Base-by-base conservation (phyloP, 2,113 vertebrate species). In the Caracal caracal region DNA sequence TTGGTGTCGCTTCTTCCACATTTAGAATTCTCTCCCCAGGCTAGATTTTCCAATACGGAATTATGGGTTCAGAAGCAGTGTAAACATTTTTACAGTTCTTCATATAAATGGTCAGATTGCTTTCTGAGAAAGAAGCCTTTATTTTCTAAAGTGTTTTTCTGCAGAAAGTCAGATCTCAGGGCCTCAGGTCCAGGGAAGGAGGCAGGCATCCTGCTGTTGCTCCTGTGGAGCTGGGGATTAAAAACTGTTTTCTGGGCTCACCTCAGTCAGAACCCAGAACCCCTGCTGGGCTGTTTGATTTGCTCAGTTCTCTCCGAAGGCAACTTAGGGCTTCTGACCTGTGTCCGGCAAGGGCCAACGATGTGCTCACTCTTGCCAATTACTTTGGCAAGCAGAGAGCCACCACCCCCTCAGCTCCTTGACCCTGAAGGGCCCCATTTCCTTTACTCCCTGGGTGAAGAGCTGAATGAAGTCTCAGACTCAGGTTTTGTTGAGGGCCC, bases 121-220 rank as follows among this genome's bases (percentile, higher is more conserved):
- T 85, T 88, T 95, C 65, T 87, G 68, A 93, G 94, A 92, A 84
- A 47, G 30, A 96, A 94, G 15, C 4, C n/a, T 87, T 79, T 94
- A 51, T 91, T 83, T 96, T 65, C 49, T 59, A 10, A 68, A 75
- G 59, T 86, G 76, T 76, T 96, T 91, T 86, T 82, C 33, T 90
- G 19, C 10, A 33, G 90, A 75, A 87, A 63, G 70, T 30, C 51
- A 65, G 12, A 10, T 91, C 51, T 85, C n/a, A 30, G 75, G 76
- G 43, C 20, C 16, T 6, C 3, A 0, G 65, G 76, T 26, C 88
- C 11, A 24, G 65, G 43, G 59, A 80, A 47, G 71, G 78, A 90
- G 63, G 49, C 53, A 66, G 43, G 19, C 16, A 13, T 59, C 68
- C 49, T 49, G 5, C 10, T 68, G 3, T 40, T 24, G 83, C 37